A percentile compares a stretch with the other conserved stretches of the same genome.
Evolutionary conservation across 1,140 invertebrate species (phyloP).

Genomic region (Bombus haemorrhoidalis): DNA sequence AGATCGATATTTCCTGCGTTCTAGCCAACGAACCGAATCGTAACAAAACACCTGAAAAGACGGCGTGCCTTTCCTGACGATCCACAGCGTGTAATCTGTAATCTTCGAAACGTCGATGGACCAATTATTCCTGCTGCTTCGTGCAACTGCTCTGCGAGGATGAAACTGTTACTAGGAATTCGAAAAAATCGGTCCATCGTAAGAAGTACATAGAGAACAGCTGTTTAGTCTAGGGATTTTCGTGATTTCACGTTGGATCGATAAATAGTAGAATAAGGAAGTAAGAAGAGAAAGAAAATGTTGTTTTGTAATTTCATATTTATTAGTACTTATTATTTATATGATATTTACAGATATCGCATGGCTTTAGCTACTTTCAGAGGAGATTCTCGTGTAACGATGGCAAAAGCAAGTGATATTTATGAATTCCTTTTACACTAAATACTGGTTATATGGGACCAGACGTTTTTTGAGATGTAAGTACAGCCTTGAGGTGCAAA

Average conservation of each 20-base stretch:
- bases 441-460: no score
- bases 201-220: neutral
- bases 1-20: constrained; percentile 19
- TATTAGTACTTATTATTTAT: neutral
- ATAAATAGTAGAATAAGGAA: neutral
- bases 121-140: neutral
- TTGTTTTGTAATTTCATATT: neutral
- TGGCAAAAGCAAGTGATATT: no score
- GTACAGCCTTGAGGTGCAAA: no score
- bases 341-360: no score
- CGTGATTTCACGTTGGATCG: no score
- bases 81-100: neutral
- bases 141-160: neutral
- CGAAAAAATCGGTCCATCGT: neutral
- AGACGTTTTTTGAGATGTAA: no score
- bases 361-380: no score
- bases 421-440: no score
- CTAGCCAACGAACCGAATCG: constrained; percentile 3
- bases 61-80: neutral
- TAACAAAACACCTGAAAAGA: neutral
- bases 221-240: no score
- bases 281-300: neutral
- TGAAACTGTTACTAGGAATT: neutral
- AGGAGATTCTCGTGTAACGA: no score
- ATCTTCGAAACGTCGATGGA: neutral